phyloP scores from a whole-genome alignment of 2,888 invertebrate species.

The Latheticus oryzae region DNA sequence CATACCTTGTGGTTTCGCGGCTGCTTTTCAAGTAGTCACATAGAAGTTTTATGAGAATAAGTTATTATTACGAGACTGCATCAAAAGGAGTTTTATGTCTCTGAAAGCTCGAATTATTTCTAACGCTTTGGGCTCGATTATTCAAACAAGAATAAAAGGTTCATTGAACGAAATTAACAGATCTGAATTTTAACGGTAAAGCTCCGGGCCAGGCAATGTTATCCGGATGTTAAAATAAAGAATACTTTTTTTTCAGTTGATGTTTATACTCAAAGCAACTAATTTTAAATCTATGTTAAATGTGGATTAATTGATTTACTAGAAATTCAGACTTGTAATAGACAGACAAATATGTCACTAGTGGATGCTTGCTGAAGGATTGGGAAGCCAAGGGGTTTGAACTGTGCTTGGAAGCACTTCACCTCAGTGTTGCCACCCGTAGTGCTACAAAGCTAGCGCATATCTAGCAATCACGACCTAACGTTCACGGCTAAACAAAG shows the following conservation, averaged over 20 bases:
- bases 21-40: constrained; percentile 22
- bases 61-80: constrained; percentile 28
- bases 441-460: constrained; percentile 36
- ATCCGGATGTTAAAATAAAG: constrained; percentile 42
- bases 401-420: constrained; percentile 29
- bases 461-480: constrained; percentile 33
- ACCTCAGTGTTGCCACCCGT: constrained; percentile 30
- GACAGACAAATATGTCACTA: too few species aligned
- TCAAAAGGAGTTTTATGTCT: constrained; percentile 23
- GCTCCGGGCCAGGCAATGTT: constrained; percentile 40
- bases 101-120: constrained; percentile 6
- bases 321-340: too few species aligned
- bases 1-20: constrained; percentile 22
- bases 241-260: too few species aligned
- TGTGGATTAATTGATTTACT: too few species aligned
- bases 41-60: constrained; percentile 19
- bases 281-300: too few species aligned
- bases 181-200: constrained; percentile 30
- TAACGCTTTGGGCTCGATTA: constrained; percentile 7
- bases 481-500: constrained; percentile 34
- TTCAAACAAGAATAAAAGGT: constrained; percentile 9
- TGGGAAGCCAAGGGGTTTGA: too few species aligned
- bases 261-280: too few species aligned
- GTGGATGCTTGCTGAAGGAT: too few species aligned
- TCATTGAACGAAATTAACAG: constrained; percentile 22